A percentile compares a stretch with the other conserved stretches of the same genome.
Conservation (phyloP, 2,113 vertebrate species). For the Glaucidium brasilianum region DNA sequence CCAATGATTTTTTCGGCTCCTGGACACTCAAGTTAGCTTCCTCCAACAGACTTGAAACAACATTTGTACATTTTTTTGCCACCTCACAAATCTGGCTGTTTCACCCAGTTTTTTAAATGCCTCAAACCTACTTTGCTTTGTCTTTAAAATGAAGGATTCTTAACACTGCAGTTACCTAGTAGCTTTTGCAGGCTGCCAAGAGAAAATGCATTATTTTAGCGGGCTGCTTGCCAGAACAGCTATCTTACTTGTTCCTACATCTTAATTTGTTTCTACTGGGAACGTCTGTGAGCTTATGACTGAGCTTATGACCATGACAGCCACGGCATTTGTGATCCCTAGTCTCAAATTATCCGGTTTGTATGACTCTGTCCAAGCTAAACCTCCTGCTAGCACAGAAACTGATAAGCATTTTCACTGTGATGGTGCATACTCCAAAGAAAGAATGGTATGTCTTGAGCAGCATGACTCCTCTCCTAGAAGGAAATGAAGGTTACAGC, state of each 20-base stretch:
- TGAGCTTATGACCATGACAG: background rate
- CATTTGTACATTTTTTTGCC: background rate
- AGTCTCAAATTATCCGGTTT: background rate
- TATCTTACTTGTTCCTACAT: background rate
- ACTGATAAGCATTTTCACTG: accelerated
- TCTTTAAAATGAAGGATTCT: background rate
- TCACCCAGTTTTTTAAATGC: background rate
- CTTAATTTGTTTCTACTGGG: background rate
- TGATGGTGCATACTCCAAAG: background rate
- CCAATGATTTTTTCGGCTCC: background rate
- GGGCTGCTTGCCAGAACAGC: background rate
- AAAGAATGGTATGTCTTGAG: background rate
- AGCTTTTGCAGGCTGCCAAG: background rate
- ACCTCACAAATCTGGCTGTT: background rate
- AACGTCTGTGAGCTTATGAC: background rate
- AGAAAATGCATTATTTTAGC: background rate
- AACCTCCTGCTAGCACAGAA: background rate
- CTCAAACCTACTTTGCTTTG: background rate
- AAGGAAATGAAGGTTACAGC: background rate
- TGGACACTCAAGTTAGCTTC: background rate
- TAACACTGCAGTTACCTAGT: background rate
- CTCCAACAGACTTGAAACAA: background rate
- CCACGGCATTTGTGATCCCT: background rate
- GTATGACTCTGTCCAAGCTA: background rate
- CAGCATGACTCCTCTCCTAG: background rate